phyloP scores from a whole-genome alignment of 2,113 vertebrate genomes.

The Nerophis lumbriciformis region DNA sequence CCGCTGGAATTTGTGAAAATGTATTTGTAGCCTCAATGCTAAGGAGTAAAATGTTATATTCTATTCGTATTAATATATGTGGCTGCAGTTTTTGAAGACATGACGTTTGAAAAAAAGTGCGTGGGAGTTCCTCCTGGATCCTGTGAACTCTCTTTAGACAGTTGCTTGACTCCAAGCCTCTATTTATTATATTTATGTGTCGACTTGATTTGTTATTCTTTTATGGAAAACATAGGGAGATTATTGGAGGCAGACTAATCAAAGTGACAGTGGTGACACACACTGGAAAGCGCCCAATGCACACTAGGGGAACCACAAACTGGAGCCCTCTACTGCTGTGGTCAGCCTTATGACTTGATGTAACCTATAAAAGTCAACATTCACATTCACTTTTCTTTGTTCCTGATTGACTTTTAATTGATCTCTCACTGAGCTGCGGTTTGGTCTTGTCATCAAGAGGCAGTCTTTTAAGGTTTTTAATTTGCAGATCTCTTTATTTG shows the following conservation, averaged over 20 bases:
- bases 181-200: slow-evolving; percentile 25
- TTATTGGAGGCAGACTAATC: slow-evolving; percentile 44
- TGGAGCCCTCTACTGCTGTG: slow-evolving; percentile 47
- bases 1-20: too few relatives aligned
- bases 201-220: slow-evolving; percentile 37
- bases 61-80: too few relatives aligned
- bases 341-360: slow-evolving; percentile 31
- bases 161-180: slow-evolving; percentile 7
- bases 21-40: not conserved
- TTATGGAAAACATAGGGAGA: slow-evolving; percentile 53
- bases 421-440: slow-evolving; percentile 52
- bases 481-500: slow-evolving; percentile 60
- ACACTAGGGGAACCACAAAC: slow-evolving; percentile 39
- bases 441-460: slow-evolving; percentile 42
- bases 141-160: slow-evolving; percentile 21
- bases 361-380: slow-evolving; percentile 35
- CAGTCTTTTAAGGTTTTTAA: slow-evolving; percentile 43
- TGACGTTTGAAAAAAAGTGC: not conserved
- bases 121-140: slow-evolving; percentile 4
- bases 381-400: slow-evolving; percentile 24
- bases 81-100: not conserved
- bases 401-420: slow-evolving; percentile 62
- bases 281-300: slow-evolving; percentile 33
- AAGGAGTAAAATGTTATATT: not conserved
- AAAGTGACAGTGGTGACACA: slow-evolving; percentile 60